Conservation (phyloP, 1,140 invertebrate genomes). For the Cyphomyrmex costatus region DNA sequence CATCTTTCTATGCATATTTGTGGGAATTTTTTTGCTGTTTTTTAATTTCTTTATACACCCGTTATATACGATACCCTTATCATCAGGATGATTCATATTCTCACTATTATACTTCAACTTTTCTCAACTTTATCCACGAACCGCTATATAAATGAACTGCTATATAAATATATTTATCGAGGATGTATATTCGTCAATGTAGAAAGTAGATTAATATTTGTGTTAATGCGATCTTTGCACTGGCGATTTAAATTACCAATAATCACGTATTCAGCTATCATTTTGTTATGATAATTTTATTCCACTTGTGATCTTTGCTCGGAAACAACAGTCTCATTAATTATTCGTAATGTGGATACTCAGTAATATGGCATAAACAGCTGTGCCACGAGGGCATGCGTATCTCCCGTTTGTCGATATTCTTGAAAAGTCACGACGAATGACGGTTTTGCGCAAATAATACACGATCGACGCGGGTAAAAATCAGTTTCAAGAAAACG, state of each 20-base stretch:
- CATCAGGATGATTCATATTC: conserved; percentile 62
- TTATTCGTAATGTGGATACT: conserved; percentile 26
- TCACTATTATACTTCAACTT: conserved; percentile 2
- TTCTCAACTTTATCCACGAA: conserved; percentile 13
- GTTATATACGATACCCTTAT: conserved; percentile 48
- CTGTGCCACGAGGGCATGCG: no score
- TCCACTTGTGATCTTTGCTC: conserved; percentile 32
- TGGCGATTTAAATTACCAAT: conserved; percentile 30
- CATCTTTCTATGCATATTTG: neutral
- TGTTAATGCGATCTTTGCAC: conserved; percentile 34
- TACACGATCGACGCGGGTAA: neutral
- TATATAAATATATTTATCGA: neutral
- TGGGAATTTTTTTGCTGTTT: conserved; percentile 30
- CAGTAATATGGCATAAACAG: conserved; percentile 23
- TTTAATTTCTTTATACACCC: neutral
- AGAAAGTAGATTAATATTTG: neutral
- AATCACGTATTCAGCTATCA: neutral
- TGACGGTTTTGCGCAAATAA: conserved; percentile 19
- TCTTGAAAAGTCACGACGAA: conserved; percentile 5
- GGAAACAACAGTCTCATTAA: conserved; percentile 36
- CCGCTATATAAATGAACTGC: no score
- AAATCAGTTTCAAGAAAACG: conserved; percentile 14
- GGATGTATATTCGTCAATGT: neutral
- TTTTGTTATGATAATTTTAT: conserved; percentile 20
- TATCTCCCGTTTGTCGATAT: neutral